These are phyloP conservation scores for Falco concolor DNA, from an alignment of 2,797 vertebrate species.

Conservation along the genomic window DNA sequence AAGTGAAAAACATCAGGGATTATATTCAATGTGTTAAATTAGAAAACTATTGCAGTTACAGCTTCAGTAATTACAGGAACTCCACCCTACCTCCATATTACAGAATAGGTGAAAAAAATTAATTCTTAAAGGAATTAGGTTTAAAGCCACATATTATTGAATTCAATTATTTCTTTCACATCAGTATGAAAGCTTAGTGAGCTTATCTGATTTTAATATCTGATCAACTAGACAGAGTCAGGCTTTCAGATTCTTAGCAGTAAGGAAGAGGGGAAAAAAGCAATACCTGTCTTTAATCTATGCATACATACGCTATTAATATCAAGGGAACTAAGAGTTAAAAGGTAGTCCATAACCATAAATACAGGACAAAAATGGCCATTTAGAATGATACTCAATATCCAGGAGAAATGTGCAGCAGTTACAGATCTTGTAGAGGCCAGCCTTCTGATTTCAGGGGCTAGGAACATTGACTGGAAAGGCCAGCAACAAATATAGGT, in stretches of 20 bases:
- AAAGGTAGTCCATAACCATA: neutral
- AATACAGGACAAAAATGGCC: neutral
- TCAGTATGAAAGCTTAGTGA: slow-evolving; percentile 1
- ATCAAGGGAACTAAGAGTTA: neutral
- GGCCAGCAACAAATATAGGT: neutral
- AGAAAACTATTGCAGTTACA: neutral
- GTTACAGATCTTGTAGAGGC: neutral
- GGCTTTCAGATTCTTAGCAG: neutral
- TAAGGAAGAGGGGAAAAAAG: neutral
- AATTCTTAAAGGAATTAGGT: slow-evolving; percentile 7
- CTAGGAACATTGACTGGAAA: neutral
- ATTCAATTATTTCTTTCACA: slow-evolving; percentile 6
- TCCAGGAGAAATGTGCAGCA: neutral
- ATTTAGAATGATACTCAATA: neutral
- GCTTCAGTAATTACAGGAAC: neutral
- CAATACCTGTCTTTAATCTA: neutral
- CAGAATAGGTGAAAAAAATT: neutral
- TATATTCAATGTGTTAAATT: neutral
- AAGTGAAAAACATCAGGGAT: neutral
- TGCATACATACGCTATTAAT: neutral
- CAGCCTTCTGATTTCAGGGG: neutral
- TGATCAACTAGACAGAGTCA: slow-evolving; percentile 6
- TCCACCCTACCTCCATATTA: neutral
- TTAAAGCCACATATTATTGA: neutral
- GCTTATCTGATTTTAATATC: slow-evolving; percentile 22